Base-by-base conservation (phyloP, 2,113 vertebrate genomes). In the Oxyruncus cristatus region DNA sequence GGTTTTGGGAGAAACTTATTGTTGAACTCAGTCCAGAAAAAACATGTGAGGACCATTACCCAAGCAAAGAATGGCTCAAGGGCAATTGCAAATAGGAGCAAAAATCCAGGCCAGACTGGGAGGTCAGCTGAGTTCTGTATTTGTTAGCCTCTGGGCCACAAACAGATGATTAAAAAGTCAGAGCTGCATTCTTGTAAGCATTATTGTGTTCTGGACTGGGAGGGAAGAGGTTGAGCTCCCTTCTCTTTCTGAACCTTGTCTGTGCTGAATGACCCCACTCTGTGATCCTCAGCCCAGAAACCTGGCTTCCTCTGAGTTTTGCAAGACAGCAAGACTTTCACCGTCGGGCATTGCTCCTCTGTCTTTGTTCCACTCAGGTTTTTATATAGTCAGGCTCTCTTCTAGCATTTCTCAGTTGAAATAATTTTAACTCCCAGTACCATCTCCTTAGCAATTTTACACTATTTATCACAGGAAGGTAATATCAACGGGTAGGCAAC, bases 11-110 rank as follows among this genome's bases (percentile, higher is more conserved):
- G 61, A 71, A 82, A 72, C 6, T 46, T 0, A 0, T 23, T 77
- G 11, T 19, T 65, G 41, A 94, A 49, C 18, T 83, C 50, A 42
- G 37, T 24, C 55, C 50, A 83, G 50, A 46, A 85, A 73, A 93
- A 42, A 39, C 42, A 73, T 0, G 0, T 32, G 18, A 53, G 5
- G 16, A 71, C 7, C 3, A 30, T 55, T 80, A 70, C 52, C 39
- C 37, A 88, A 71, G 65, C 6, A 74, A 32, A 89, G 19, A 59
- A 70, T 28, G 21, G 5, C 22, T 83, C 15, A 18, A 22, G 18
- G 42, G 18, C 24, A 71, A 44, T 71, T 56, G 47, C 44, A 88
- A 61, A 70, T 2, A 14, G 19, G 21, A 33, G 35, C 14, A 85
- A 82, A 95, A 82, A 35, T 37, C 37, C 32, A 75, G 5, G 6